These are phyloP conservation scores for Diabrotica undecimpunctata DNA, from an alignment of 1,140 invertebrate genomes.

Conservation along the genomic window DNA sequence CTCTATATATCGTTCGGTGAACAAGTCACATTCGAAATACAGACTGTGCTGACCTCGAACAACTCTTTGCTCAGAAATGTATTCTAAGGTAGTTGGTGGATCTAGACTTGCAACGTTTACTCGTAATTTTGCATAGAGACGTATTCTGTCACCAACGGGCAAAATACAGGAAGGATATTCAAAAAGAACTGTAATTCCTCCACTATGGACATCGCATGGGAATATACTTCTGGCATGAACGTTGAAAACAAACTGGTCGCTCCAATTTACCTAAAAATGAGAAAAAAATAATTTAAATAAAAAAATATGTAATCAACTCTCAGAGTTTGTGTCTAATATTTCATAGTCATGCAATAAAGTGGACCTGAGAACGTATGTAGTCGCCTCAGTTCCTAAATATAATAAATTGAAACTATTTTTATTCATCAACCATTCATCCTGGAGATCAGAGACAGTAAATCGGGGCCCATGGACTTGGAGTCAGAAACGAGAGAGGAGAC, in stretches of 20 bases:
- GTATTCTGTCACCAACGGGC: slow-evolving; percentile 66
- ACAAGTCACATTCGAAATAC: slow-evolving; percentile 76
- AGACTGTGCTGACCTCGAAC: slow-evolving; percentile 65
- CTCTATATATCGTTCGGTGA: slow-evolving; percentile 74
- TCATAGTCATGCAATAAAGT: no score
- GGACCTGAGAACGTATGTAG: no score
- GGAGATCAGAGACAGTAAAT: no score
- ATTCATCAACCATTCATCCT: no score
- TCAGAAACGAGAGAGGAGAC: no score
- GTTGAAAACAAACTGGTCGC: slow-evolving; percentile 76
- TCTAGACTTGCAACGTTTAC: slow-evolving; percentile 65
- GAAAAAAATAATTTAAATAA: background rate
- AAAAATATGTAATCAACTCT: no score
- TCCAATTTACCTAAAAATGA: slow-evolving; percentile 68
- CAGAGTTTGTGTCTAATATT: no score
- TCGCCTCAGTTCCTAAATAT: no score
- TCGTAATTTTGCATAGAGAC: slow-evolving; percentile 66
- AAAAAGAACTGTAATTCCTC: slow-evolving; percentile 69
- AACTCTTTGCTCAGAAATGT: slow-evolving; percentile 63
- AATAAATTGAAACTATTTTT: no score
- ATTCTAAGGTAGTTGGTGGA: slow-evolving; percentile 58
- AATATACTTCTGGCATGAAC: slow-evolving; percentile 76
- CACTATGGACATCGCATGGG: slow-evolving; percentile 66
- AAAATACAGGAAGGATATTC: slow-evolving; percentile 78
- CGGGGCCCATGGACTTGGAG: no score